A percentile compares a stretch with the other conserved stretches of the same genome.
Conservation (phyloP, 2,888 invertebrate species). For the Chouioia cunea region DNA sequence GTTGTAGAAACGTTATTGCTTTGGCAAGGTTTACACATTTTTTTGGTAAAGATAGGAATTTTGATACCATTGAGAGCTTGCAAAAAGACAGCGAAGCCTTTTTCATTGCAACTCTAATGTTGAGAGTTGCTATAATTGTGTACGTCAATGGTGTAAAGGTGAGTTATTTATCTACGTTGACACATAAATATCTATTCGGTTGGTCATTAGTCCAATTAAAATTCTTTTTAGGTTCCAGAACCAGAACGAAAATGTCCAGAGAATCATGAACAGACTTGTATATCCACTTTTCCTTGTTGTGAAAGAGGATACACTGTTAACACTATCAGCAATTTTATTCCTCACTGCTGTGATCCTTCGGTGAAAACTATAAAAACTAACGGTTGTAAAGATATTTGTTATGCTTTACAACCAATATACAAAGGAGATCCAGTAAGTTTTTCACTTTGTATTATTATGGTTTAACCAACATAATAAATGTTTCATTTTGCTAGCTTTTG, state of each 20-base stretch:
- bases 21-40: constrained; percentile 69
- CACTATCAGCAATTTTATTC: constrained; percentile 71
- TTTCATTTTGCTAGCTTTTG: constrained; percentile 9
- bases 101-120: constrained; percentile 75
- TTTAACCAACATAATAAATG: background rate
- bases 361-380: constrained; percentile 72
- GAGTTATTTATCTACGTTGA: constrained; percentile 2
- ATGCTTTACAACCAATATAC: constrained; percentile 77
- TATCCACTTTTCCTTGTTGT: constrained; percentile 22
- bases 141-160: constrained; percentile 34
- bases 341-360: constrained; percentile 91
- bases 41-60: constrained; percentile 60
- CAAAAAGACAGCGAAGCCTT: constrained; percentile 60
- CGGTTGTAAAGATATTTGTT: constrained; percentile 67
- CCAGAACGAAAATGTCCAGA: background rate
- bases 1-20: constrained; percentile 25
- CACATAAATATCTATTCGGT: background rate
- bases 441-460: background rate
- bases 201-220: background rate
- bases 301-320: constrained; percentile 34
- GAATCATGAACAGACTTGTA: constrained; percentile 6
- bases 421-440: constrained; percentile 69
- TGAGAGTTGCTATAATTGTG: constrained; percentile 60
- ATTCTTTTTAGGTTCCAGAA: constrained; percentile 15
- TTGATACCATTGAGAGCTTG: constrained; percentile 56